Percentiles rank a stretch among this genome's conserved stretches.
Conservation (phyloP, 2,888 invertebrate species). For the Octodonta nipae region DNA sequence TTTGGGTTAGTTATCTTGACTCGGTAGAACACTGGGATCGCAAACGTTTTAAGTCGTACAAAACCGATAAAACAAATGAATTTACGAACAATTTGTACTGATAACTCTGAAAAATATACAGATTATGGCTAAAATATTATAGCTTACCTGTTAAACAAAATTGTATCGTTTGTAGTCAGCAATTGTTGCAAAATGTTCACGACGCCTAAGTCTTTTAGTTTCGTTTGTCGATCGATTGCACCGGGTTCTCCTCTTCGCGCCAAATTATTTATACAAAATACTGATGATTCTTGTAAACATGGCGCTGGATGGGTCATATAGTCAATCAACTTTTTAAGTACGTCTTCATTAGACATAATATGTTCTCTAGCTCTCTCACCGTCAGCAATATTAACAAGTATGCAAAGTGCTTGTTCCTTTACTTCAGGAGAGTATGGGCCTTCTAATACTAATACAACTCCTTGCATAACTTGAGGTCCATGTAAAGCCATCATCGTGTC, state of each 20-base stretch:
- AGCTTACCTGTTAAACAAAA: conserved; percentile 56
- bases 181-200: conserved; percentile 67
- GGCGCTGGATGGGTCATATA: conserved; percentile 76
- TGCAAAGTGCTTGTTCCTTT: conserved; percentile 87
- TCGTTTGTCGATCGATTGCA: conserved; percentile 60
- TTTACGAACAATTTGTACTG: too few species aligned
- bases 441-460: conserved; percentile 72
- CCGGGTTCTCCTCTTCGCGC: conserved; percentile 76
- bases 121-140: background rate
- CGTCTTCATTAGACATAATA: conserved; percentile 86
- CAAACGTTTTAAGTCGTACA: too few species aligned
- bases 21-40: too few species aligned
- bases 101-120: background rate
- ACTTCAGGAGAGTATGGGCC: conserved; percentile 74
- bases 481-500: conserved; percentile 72
- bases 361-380: conserved; percentile 79
- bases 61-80: background rate
- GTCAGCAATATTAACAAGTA: conserved; percentile 84
- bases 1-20: too few species aligned
- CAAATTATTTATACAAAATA: conserved; percentile 78
- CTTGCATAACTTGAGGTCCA: conserved; percentile 37
- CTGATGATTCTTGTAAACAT: conserved; percentile 77
- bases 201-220: conserved; percentile 71
- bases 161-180: conserved; percentile 44
- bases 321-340: conserved; percentile 74